Percentiles rank a stretch among this genome's conserved stretches.
Evolutionary conservation across 2,113 vertebrate genomes (phyloP).

Genomic region (Scartelaos histophorus): DNA sequence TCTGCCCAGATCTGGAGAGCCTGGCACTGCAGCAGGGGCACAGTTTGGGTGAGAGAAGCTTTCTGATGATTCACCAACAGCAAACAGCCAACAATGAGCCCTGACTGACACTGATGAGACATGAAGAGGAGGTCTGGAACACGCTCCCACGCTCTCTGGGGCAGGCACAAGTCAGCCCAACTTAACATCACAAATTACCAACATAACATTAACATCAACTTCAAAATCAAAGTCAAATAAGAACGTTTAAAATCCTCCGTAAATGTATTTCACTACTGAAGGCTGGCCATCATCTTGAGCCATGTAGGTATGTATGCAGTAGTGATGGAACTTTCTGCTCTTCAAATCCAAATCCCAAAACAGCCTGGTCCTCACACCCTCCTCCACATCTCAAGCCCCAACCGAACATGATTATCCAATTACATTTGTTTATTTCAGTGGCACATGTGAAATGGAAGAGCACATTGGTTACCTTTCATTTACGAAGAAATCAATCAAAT

Average conservation of each 20-base stretch:
- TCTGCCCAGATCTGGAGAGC: slow-evolving; percentile 44
- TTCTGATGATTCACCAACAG: slow-evolving; percentile 48
- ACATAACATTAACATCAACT: background rate
- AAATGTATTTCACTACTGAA: background rate
- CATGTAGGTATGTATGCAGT: too few species aligned
- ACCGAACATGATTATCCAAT: too few species aligned
- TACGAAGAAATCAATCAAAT: too few species aligned
- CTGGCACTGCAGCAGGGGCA: slow-evolving; percentile 44
- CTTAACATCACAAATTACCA: background rate
- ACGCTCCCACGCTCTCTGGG: background rate
- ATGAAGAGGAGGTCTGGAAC: slow-evolving; percentile 5
- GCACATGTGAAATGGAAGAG: too few species aligned
- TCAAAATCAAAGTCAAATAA: background rate
- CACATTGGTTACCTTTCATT: too few species aligned
- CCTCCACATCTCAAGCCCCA: too few species aligned
- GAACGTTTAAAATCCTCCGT: background rate
- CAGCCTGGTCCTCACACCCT: too few species aligned
- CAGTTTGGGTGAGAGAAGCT: slow-evolving; percentile 39
- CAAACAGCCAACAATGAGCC: slow-evolving; percentile 18
- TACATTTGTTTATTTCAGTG: too few species aligned
- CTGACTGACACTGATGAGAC: slow-evolving; percentile 34
- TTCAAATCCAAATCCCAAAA: too few species aligned
- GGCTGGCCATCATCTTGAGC: too few species aligned
- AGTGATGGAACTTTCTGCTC: too few species aligned
- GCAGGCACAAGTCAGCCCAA: background rate